Conservation (phyloP, 2,797 vertebrate species). For the Morelia viridis region DNA sequence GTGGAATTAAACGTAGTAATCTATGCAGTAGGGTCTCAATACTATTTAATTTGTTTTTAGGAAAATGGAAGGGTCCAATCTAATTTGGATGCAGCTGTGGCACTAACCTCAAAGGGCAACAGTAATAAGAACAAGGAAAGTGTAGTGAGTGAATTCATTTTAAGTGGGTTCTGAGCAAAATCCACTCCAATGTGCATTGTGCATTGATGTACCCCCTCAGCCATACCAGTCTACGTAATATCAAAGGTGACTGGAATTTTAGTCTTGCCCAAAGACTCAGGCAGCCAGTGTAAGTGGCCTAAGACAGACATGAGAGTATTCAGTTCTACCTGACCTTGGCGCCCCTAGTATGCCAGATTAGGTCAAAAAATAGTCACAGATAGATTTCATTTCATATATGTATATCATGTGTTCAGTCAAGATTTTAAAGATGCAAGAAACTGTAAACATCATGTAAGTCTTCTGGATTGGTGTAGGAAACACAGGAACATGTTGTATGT, state of each 20-base stretch:
- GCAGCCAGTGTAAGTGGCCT: background rate
- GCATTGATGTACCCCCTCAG: background rate
- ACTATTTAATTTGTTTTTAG: background rate
- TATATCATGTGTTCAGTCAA: background rate
- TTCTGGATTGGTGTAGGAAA: background rate
- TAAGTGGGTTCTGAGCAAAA: background rate
- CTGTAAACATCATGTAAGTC: background rate
- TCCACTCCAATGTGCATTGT: background rate
- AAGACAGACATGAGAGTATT: background rate
- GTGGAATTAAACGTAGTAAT: background rate
- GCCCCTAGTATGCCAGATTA: background rate
- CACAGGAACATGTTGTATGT: background rate
- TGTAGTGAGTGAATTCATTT: background rate
- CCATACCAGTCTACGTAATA: background rate
- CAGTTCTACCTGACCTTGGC: background rate
- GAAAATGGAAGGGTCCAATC: background rate
- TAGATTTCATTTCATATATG: background rate
- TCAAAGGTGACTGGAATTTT: background rate
- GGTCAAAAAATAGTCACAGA: background rate
- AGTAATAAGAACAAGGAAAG: background rate
- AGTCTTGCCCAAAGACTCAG: background rate
- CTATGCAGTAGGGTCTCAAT: background rate
- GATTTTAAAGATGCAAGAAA: background rate
- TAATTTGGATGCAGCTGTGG: background rate
- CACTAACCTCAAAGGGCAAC: background rate